These are phyloP conservation scores for Sarcophaga caerulescens DNA, from an alignment of 2,888 invertebrate genomes.

Conservation along the genomic window DNA sequence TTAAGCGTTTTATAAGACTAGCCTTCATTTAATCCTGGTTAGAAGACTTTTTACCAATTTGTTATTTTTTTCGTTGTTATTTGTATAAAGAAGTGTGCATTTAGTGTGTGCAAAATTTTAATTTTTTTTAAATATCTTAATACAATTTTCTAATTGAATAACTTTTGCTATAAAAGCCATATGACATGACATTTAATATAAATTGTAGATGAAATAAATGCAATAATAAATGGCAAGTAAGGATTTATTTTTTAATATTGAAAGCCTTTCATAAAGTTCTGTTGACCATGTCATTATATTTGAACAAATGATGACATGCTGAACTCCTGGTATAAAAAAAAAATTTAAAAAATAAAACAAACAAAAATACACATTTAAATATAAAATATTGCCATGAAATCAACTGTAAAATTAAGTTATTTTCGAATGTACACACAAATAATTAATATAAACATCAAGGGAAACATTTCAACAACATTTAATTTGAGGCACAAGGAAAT, in stretches of 20 bases:
- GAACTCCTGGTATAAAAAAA: slow-evolving; percentile 50
- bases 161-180: not conserved
- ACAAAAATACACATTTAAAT: not conserved
- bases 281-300: slow-evolving; percentile 65
- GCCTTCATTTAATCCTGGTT: no score
- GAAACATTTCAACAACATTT: no score
- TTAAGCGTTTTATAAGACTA: no score
- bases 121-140: not conserved
- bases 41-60: no score
- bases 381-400: no score
- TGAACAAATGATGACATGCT: slow-evolving; percentile 46
- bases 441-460: no score
- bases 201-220: slow-evolving; percentile 32
- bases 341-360: slow-evolving; percentile 5
- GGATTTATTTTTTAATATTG: slow-evolving; percentile 18
- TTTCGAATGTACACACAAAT: no score
- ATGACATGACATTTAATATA: slow-evolving; percentile 6
- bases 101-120: not conserved
- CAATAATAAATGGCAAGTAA: not conserved
- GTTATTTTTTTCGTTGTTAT: no score
- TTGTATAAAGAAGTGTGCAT: no score
- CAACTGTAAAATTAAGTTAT: no score
- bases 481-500: no score
- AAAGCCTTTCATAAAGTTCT: slow-evolving; percentile 58
- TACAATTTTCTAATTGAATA: not conserved